Base-by-base conservation (phyloP, 2,888 invertebrate genomes). In the Apamea epomidion region DNA sequence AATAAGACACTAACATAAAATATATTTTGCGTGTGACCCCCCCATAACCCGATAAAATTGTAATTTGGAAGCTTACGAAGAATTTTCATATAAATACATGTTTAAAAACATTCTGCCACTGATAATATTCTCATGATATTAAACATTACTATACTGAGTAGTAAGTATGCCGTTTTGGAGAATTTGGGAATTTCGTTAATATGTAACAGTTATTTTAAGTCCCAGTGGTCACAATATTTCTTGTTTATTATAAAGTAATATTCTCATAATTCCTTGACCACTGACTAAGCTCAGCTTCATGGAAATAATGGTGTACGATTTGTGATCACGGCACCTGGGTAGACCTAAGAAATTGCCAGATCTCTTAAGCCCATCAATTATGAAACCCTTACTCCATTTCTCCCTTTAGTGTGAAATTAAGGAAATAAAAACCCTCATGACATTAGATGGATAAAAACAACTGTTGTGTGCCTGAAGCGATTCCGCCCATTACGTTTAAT, bases 401-500 rank as follows among this genome's bases (percentile, higher is more conserved):
- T 25, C 7, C 18, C n/a, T 32, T 58, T 18, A 60, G 21, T 32
- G n/a, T 45, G 6, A 71, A 68, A 81, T 54, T 7, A 62, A 60
- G 29, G 25, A 72, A 78, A 82, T 29, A 62, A 54, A 76, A 72
- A n/a, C 42, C 29, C 5, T 67, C 10, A 12, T 48, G 58, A 67
- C n/a, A 73, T 75, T 72, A 54, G 62, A 69, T 70, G 42, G 16
- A 72, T 74, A 80, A 18, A 32, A 67, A 54, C 25, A 69, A 79
- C 75, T 76, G 51, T 64, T 77, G 68, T 74, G 37, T 74, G 18
- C 78, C 65, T 80, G 32, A 65, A 74, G 60, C 62, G 65, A 71
- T 78, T 54, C 21, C 21, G 51, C 58, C 64, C 48, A 74, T 86
- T 73, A 48, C 67, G 18, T 76, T 80, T 65, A 60, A 74, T 69